These are phyloP conservation scores for Rhodinocichla rosea DNA, from an alignment of 2,113 vertebrate species.

Conservation along the genomic window DNA sequence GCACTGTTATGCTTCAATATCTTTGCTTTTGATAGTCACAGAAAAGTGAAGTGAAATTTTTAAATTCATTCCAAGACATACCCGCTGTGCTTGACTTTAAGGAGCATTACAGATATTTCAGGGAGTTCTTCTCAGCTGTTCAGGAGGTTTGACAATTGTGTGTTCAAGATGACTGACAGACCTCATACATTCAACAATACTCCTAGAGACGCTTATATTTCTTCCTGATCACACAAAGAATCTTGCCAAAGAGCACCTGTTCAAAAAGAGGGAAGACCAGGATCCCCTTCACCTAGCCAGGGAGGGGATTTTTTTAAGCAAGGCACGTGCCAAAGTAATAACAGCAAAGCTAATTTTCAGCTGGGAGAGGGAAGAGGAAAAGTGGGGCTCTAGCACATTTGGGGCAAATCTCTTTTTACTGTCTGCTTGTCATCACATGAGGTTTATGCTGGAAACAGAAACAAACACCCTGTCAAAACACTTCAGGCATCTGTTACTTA, in stretches of 20 bases:
- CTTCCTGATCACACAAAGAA: background rate
- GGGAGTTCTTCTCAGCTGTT: background rate
- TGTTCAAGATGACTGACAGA: background rate
- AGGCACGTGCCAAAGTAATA: background rate
- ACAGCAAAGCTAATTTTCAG: slow-evolving; percentile 25
- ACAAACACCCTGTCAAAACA: slow-evolving; percentile 56
- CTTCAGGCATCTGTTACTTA: slow-evolving; percentile 30
- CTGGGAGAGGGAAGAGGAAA: background rate
- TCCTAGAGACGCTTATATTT: background rate
- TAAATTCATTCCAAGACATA: background rate
- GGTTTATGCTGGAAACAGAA: slow-evolving; percentile 50
- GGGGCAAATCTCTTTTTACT: slow-evolving; percentile 48
- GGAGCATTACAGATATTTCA: background rate
- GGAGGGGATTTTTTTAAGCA: background rate
- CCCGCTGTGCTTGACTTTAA: background rate
- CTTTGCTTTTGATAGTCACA: background rate
- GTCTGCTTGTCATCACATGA: slow-evolving; percentile 46
- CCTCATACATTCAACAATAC: background rate
- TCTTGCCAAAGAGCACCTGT: background rate
- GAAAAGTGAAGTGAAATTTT: background rate
- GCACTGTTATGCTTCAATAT: background rate
- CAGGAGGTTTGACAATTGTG: background rate
- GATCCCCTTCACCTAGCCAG: background rate
- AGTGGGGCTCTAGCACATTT: background rate
- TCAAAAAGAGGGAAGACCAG: background rate